Evolutionary conservation across 2,797 vertebrate genomes (phyloP).

Genomic region (Enteromius afrohamiltoni): DNA sequence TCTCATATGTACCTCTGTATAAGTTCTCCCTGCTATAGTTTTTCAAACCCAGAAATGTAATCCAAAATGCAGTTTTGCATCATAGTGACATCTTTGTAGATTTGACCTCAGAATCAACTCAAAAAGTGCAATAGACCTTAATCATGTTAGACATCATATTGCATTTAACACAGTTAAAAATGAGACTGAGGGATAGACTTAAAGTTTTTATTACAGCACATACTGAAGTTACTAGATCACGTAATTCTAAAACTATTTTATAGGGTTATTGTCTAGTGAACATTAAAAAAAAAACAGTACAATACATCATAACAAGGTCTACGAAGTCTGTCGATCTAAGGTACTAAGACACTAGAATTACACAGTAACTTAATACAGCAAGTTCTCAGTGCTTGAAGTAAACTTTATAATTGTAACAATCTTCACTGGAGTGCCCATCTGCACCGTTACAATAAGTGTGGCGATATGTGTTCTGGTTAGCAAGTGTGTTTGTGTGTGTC

Average conservation of each 20-base stretch:
- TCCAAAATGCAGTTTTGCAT: neutral
- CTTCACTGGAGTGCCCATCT: no score
- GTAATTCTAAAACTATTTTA: neutral
- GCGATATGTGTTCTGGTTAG: constrained; percentile 20
- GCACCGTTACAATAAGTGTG: neutral
- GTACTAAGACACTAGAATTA: neutral
- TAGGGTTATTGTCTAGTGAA: neutral
- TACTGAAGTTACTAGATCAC: neutral
- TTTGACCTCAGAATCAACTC: neutral
- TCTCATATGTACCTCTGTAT: neutral
- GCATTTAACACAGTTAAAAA: neutral
- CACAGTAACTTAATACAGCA: neutral
- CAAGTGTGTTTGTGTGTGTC: constrained; percentile 10
- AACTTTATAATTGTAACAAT: neutral
- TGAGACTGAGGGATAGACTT: neutral
- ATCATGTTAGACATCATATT: neutral
- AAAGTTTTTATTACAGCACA: neutral
- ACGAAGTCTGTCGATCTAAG: neutral
- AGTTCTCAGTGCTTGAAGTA: neutral
- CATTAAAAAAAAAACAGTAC: neutral
- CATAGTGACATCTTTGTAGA: neutral
- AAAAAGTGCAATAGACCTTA: neutral
- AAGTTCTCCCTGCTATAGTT: neutral
- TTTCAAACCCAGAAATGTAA: neutral
- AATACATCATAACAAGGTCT: neutral